Conservation (phyloP, 2,888 invertebrate genomes). For the Actias luna region DNA sequence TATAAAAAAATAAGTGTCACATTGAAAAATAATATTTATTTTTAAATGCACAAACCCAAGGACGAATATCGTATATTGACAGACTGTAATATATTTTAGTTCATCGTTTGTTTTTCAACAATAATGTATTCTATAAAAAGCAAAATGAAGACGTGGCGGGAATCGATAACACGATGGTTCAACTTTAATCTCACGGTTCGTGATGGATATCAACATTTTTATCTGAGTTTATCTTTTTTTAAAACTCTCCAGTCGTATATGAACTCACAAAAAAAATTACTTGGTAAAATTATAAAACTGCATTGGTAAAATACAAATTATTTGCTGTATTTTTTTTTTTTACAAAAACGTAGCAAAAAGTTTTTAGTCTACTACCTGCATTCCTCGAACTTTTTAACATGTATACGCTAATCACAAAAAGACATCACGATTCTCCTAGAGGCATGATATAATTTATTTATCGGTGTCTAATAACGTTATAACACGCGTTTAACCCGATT, state of each 20-base stretch:
- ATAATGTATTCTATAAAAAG: neutral
- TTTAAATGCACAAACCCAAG: too few relatives aligned
- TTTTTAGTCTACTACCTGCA: neutral
- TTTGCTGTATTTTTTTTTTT: neutral
- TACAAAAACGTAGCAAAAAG: neutral
- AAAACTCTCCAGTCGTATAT: neutral
- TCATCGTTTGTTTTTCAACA: too few relatives aligned
- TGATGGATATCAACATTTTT: slow-evolving; percentile 10
- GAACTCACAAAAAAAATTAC: neutral
- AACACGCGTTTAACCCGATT: slow-evolving; percentile 31
- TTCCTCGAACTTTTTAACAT: slow-evolving; percentile 24
- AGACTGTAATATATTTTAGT: neutral
- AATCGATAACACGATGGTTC: neutral
- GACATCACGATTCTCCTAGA: slow-evolving; percentile 18
- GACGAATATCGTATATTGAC: neutral
- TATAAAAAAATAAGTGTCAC: neutral
- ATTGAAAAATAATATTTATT: neutral
- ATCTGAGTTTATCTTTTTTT: slow-evolving; percentile 19
- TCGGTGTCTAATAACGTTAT: slow-evolving; percentile 21
- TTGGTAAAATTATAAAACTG: neutral
- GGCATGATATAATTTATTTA: slow-evolving; percentile 18
- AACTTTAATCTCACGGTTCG: slow-evolving; percentile 3
- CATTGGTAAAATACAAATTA: neutral
- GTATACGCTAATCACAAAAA: slow-evolving; percentile 12
- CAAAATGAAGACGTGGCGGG: neutral